These are phyloP conservation scores for Pantherophis alleghaniensis DNA, from an alignment of 2,797 vertebrate species.

Conservation along the genomic window DNA sequence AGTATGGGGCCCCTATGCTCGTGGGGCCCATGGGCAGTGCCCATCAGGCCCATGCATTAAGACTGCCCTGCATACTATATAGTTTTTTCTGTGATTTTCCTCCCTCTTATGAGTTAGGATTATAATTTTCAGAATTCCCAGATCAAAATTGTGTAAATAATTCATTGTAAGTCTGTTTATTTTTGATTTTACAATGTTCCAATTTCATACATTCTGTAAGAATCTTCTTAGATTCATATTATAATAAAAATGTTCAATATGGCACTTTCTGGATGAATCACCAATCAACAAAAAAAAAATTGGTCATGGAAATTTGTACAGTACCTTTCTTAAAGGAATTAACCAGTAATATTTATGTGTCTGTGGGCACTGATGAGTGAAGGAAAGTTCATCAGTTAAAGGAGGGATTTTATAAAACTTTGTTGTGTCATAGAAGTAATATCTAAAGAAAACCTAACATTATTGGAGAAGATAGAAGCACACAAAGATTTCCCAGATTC, in stretches of 20 bases:
- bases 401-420: not conserved
- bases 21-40: no score
- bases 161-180: not conserved
- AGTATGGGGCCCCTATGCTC: no score
- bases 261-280: not conserved
- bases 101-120: not conserved
- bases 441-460: conserved; percentile 1
- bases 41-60: no score
- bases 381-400: not conserved
- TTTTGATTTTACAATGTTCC: not conserved
- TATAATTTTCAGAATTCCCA: not conserved
- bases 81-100: not conserved
- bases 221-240: not conserved
- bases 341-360: not conserved
- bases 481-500: not conserved
- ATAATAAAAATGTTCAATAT: not conserved
- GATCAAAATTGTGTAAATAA: not conserved
- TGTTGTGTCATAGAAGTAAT: not conserved
- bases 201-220: not conserved
- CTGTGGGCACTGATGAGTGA: not conserved
- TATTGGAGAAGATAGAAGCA: not conserved
- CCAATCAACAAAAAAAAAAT: not conserved
- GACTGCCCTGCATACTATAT: not conserved
- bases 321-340: not conserved
- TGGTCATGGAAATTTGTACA: not conserved